Evolutionary conservation across 2,888 invertebrate genomes (phyloP).

Genomic region (Sthenelais limicola): DNA sequence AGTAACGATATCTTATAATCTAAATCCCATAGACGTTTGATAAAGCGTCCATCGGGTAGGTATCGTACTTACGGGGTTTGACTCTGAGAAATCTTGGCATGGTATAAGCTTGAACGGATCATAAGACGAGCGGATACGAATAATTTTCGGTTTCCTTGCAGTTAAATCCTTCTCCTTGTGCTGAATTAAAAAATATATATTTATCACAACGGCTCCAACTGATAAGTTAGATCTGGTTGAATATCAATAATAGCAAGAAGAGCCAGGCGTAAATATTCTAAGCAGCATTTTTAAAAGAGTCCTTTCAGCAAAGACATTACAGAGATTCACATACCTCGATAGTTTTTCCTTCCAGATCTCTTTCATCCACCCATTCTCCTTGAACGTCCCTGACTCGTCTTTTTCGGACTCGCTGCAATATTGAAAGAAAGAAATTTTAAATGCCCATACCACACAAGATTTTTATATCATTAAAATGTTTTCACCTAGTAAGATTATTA

Average conservation of each 20-base stretch:
- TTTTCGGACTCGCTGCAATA: constrained; percentile 52
- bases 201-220: background rate
- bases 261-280: background rate
- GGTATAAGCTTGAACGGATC: constrained; percentile 77
- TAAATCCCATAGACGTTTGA: background rate
- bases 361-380: constrained; percentile 66
- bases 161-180: constrained; percentile 44
- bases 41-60: background rate
- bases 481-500: background rate
- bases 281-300: background rate
- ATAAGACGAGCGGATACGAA: constrained; percentile 47
- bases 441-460: background rate
- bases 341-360: constrained; percentile 65
- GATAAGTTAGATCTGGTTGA: background rate
- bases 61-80: constrained; percentile 42
- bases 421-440: background rate
- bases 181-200: constrained; percentile 40
- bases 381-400: constrained; percentile 62
- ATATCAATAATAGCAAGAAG: background rate
- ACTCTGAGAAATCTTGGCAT: constrained; percentile 71
- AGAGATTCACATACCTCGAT: constrained; percentile 58
- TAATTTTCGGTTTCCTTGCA: constrained; percentile 16
- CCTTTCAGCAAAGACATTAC: background rate
- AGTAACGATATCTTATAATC: background rate
- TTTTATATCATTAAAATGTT: background rate